Evolutionary conservation across 2,888 invertebrate species (phyloP).

Genomic region (Antheraea yamamai): DNA sequence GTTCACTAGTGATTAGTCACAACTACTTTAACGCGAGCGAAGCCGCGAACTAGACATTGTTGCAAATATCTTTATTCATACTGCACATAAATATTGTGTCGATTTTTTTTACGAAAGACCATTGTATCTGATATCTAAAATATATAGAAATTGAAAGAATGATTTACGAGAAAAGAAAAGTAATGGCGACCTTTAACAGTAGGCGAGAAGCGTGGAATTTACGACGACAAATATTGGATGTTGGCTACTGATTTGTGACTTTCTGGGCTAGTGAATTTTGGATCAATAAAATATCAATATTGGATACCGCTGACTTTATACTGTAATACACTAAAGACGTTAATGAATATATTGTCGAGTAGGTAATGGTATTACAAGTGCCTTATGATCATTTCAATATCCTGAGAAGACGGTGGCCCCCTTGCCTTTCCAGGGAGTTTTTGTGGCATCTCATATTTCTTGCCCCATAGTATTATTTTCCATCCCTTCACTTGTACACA

Average conservation of each 20-base stretch:
- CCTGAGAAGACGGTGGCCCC: no score
- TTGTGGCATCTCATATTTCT: no score
- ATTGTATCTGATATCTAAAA: background rate
- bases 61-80: no score
- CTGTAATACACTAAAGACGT: background rate
- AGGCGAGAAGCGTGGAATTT: slow-evolving; percentile 37
- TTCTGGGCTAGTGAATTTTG: slow-evolving; percentile 24
- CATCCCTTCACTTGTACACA: no score
- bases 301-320: background rate
- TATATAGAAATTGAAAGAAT: background rate
- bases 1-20: no score
- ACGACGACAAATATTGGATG: slow-evolving; percentile 44
- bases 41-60: no score
- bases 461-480: no score
- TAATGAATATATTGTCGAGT: background rate
- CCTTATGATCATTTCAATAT: no score
- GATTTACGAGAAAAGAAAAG: slow-evolving; percentile 3
- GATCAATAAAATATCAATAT: background rate
- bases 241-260: slow-evolving; percentile 40
- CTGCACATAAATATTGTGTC: no score
- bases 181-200: slow-evolving; percentile 25
- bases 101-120: no score
- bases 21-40: no score
- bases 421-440: no score
- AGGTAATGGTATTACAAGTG: background rate